Evolutionary conservation across 2,888 invertebrate genomes (phyloP), one percentile per base, ranked within the genome.

Genomic region (Aspidiotus rigidus): DNA sequence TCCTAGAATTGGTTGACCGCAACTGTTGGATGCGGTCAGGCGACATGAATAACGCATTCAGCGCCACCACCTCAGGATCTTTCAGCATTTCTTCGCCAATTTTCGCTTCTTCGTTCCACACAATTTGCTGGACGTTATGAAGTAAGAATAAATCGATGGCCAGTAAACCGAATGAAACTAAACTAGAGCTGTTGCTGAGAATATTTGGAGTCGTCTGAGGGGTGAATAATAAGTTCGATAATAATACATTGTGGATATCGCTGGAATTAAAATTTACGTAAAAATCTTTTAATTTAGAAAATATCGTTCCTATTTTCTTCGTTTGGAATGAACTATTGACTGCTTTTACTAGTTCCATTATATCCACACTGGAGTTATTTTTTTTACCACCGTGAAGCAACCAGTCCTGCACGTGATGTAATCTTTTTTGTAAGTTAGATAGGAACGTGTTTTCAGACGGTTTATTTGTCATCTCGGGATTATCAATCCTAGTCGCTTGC

Each of bases 91-190:
- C 80, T 0, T 75, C 80, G 78, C 80, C 81, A 75, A 1, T 75
- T 73, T 59, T 59, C 61, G 80, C 80, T 78, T 82, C 81, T 74
- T 79, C 82, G 73, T 81, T 82, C 81, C 83, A 82, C 0, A 82
- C 82, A 79, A 83, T 81, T 28, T 81, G 74, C 73, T 83, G 83
- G 54, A 83, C 81, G 74, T 83, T 83, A 75, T 82, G 82, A 3
- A 84, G 73, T 66, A 84, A 73, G 78, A 84, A 81, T 0, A 84
- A 79, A 74, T 84, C 84, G 63, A 84, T 73, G 0, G 83, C 82
- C 72, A 84, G 73, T 54, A 84, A 81, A 0, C 83, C 83, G 71
- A 84, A 83, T 0, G 84, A 83, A 0, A 83, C 73, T 62, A 83
- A 74, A 74, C 81, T 82, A 16, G 79, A 80, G 63, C 81, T 81